Percentiles rank a stretch among this genome's conserved stretches.
These are phyloP conservation scores for Ecdyonurus torrentis DNA, from an alignment of 2,888 invertebrate genomes.

Conservation along the genomic window DNA sequence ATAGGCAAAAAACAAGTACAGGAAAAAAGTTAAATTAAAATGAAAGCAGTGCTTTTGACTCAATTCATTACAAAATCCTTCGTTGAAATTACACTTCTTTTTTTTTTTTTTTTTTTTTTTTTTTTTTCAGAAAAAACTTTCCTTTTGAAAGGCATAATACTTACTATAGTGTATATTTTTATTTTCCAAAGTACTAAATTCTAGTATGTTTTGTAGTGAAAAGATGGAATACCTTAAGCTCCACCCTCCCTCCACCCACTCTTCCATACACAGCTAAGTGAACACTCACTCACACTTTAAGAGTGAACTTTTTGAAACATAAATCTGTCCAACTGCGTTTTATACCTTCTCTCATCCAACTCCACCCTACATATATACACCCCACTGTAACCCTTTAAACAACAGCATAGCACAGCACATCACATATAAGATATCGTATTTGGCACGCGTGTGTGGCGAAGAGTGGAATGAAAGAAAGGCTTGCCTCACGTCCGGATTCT, in stretches of 20 bases:
- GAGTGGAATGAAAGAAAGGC: neutral
- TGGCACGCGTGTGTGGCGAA: too few species aligned
- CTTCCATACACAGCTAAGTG: neutral
- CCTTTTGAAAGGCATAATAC: neutral
- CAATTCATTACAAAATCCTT: neutral
- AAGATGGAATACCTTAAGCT: neutral
- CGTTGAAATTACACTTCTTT: neutral
- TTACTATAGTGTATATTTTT: neutral
- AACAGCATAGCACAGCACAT: neutral
- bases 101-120: neutral
- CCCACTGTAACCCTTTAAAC: neutral
- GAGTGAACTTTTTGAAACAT: neutral
- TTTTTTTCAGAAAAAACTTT: too few species aligned
- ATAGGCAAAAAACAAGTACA: neutral
- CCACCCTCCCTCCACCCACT: neutral
- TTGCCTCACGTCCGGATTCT: neutral
- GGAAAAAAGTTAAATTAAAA: neutral
- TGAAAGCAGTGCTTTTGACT: neutral
- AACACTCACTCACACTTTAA: neutral
- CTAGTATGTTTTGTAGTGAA: neutral
- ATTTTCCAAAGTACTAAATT: neutral
- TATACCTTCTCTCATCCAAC: neutral
- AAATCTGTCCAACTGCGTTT: neutral
- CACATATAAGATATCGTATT: neutral
- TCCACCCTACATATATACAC: neutral